Conservation (phyloP, 2,113 vertebrate genomes). For the Ancistrus triradiatus region DNA sequence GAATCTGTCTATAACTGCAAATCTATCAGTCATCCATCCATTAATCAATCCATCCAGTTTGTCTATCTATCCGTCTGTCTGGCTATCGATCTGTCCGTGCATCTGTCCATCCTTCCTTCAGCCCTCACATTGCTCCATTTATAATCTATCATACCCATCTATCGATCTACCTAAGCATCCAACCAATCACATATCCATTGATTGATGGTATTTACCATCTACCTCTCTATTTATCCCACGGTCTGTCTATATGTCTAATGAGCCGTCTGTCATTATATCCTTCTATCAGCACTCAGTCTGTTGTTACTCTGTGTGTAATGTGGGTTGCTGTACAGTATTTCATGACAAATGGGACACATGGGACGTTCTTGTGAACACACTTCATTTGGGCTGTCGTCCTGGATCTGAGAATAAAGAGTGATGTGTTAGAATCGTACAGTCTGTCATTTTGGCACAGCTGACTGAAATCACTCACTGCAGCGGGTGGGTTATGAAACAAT, state of each 20-base stretch:
- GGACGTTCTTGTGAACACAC: conserved; percentile 19
- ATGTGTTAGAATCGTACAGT: conserved; percentile 28
- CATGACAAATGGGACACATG: conserved; percentile 1
- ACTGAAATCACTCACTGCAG: conserved; percentile 12
- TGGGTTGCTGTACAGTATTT: conserved; percentile 1
- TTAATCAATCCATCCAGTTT: too few species aligned
- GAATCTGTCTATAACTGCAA: too few species aligned
- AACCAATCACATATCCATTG: too few species aligned
- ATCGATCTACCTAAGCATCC: not conserved
- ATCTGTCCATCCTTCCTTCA: not conserved
- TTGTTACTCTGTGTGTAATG: conserved; percentile 18
- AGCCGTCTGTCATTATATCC: too few species aligned
- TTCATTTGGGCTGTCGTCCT: conserved; percentile 20
- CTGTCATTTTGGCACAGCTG: conserved; percentile 23
- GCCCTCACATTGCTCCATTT: too few species aligned
- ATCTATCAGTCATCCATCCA: not conserved
- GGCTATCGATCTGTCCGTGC: conserved; percentile 12
- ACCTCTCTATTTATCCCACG: conserved; percentile 6
- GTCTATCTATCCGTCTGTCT: conserved; percentile 1
- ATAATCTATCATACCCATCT: not conserved
- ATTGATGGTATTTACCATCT: too few species aligned
- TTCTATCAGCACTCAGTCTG: conserved; percentile 5
- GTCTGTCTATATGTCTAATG: not conserved
- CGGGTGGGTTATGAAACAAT: conserved; percentile 18
- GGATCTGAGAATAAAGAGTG: conserved; percentile 30